A percentile compares a stretch with the other conserved stretches of the same genome.
Evolutionary conservation across 2,888 invertebrate genomes (phyloP).

Genomic region (Dendrolimus houi): DNA sequence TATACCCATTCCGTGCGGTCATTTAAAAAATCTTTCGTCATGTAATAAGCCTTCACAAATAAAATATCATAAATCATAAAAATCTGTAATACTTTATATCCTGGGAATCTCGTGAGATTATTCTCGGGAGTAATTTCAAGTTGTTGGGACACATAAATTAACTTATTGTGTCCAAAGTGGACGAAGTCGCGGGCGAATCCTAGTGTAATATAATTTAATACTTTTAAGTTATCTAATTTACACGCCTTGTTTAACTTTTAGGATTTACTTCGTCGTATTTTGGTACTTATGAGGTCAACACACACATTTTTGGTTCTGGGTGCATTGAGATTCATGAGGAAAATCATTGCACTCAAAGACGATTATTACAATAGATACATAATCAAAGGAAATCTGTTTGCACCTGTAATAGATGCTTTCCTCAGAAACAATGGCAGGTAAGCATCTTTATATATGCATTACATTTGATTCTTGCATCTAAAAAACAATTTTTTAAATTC

Average conservation of each 20-base stretch:
- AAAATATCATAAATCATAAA: too few relatives aligned
- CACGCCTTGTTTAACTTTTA: slow-evolving; percentile 11
- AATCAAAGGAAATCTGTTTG: slow-evolving; percentile 94
- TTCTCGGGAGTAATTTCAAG: too few relatives aligned
- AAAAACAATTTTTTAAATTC: too few relatives aligned
- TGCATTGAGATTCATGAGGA: slow-evolving; percentile 97
- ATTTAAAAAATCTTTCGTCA: too few relatives aligned
- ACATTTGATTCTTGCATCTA: too few relatives aligned
- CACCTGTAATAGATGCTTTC: slow-evolving; percentile 97
- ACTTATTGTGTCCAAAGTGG: too few relatives aligned
- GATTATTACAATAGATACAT: slow-evolving; percentile 99
- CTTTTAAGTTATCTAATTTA: neutral
- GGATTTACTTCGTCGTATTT: slow-evolving; percentile 94
- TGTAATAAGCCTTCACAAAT: too few relatives aligned
- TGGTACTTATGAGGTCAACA: slow-evolving; percentile 96
- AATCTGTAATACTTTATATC: too few relatives aligned
- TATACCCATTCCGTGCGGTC: too few relatives aligned
- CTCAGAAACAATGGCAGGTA: slow-evolving; percentile 94
- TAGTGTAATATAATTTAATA: neutral
- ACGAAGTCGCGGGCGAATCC: too few relatives aligned
- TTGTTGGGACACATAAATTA: too few relatives aligned
- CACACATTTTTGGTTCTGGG: slow-evolving; percentile 98
- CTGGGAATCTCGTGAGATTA: too few relatives aligned
- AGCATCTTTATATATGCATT: slow-evolving; percentile 13
- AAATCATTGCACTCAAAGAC: slow-evolving; percentile 97